Base-by-base conservation (phyloP, 2,797 vertebrate genomes). In the Avahi laniger region DNA sequence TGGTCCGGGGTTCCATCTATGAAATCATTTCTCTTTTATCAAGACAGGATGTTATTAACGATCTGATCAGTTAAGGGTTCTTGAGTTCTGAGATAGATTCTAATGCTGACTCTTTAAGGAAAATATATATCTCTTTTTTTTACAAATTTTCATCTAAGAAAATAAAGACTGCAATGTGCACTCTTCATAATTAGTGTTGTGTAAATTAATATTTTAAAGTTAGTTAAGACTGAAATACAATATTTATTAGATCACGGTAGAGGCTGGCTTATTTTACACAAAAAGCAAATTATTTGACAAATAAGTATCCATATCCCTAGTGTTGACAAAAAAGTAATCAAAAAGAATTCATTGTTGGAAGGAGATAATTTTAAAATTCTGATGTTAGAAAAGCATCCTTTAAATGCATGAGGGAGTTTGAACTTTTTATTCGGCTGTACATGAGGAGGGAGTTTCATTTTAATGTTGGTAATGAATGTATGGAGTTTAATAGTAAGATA, bases 131-230 rank as follows among this genome's bases (percentile, higher is more conserved):
- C 2, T 57, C 9, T 54, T 81, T 61, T 81, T 35, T 61, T 93
- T 65, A 28, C 2, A 94, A 73, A 61, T 73, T 94, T 93, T 73
- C 26, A 88, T 20, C 22, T 63, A 75, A 35, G 57, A 89, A 95
- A 92, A 82, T 73, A 81, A 94, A 46, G 13, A 57, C 30, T 78
- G 11, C 9, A 84, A 57, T 92, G 35, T 7, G 33, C 70, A 73
- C 28, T 17, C 63, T 20, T 92, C 76, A 78, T 54, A 90, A 92
- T 78, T 76, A 79, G 38, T 94, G 69, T 83, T 85, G 2, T 80
- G 48, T 57, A 89, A 94, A 95, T 92, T 84, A 65, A 41, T 59
- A 87, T 41, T 92, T 89, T 85, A 52, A 87, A 87, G 22, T 76
- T 72, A 90, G 5, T 1, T 70, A 76, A 72, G 20, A 79, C 6